A percentile compares a stretch with the other conserved stretches of the same genome.
Conservation (phyloP, 2,113 vertebrate genomes). For the Hepsetus odoe region DNA sequence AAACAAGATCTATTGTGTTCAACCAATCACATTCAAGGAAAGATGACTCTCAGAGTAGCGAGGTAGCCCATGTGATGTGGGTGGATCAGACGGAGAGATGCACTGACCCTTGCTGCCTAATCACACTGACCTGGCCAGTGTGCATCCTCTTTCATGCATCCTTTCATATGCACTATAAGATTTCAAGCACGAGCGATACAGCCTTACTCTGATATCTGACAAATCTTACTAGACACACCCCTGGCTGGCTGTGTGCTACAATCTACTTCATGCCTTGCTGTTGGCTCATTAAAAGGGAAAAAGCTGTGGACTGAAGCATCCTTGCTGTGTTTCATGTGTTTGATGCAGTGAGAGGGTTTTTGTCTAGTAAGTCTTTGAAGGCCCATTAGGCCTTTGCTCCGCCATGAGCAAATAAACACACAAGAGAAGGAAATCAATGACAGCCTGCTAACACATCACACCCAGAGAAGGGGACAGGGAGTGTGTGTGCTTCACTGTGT, state of each 20-base stretch:
- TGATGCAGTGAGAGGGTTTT: constrained; percentile 35
- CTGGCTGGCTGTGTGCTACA: neutral
- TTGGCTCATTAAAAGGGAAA: constrained; percentile 44
- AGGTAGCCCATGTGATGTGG: too few relatives aligned
- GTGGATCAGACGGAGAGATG: too few relatives aligned
- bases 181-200: too few relatives aligned
- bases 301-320: constrained; percentile 29
- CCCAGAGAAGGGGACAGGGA: neutral
- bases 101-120: too few relatives aligned
- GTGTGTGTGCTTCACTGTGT: constrained; percentile 34
- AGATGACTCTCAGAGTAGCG: too few relatives aligned
- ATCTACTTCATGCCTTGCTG: constrained; percentile 9
- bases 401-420: constrained; percentile 46
- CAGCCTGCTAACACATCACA: constrained; percentile 16
- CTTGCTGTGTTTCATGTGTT: constrained; percentile 43
- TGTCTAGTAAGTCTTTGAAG: constrained; percentile 50
- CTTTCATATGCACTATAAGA: too few relatives aligned
- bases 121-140: too few relatives aligned
- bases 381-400: constrained; percentile 40
- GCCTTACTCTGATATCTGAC: neutral
- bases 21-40: too few relatives aligned
- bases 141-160: too few relatives aligned
- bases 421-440: constrained; percentile 39
- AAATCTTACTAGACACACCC: neutral
- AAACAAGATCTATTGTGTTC: too few relatives aligned